phyloP scores from a whole-genome alignment of 2,888 invertebrate genomes.

The Boloria euphrosyne region DNA sequence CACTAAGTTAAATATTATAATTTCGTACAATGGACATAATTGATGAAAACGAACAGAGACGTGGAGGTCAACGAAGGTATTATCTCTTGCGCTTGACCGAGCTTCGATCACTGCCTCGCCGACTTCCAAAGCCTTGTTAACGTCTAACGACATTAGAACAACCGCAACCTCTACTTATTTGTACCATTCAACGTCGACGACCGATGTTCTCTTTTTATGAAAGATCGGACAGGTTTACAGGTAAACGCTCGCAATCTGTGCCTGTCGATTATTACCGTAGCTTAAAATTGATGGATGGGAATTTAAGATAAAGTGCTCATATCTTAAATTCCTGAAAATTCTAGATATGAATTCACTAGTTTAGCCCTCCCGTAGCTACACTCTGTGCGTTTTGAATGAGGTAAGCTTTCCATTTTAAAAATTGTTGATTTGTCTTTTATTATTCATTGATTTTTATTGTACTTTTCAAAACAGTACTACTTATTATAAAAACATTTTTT shows the following conservation, averaged over 20 bases:
- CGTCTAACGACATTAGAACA: constrained; percentile 70
- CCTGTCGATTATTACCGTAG: not conserved
- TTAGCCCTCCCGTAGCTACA: no score
- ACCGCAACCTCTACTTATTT: constrained; percentile 58
- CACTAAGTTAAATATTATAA: constrained; percentile 3
- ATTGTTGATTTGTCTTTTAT: no score
- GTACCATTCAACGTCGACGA: constrained; percentile 49
- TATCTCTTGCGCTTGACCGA: constrained; percentile 79
- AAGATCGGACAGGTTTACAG: constrained; percentile 17
- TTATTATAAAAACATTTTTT: no score
- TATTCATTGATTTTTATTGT: no score
- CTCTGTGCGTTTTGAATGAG: no score
- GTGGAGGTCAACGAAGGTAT: constrained; percentile 39
- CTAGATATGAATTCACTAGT: no score
- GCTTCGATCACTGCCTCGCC: constrained; percentile 72
- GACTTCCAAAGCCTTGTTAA: constrained; percentile 74
- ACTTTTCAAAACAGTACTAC: no score
- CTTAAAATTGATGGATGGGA: not conserved
- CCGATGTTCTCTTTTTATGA: constrained; percentile 48
- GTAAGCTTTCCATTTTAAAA: no score
- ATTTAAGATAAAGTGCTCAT: no score
- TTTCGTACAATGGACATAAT: constrained; percentile 21
- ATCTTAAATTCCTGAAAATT: not conserved
- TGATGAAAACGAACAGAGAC: constrained; percentile 22
- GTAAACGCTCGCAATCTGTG: not conserved